Conservation (phyloP, 2,113 vertebrate genomes). For the Oplegnathus fasciatus region DNA sequence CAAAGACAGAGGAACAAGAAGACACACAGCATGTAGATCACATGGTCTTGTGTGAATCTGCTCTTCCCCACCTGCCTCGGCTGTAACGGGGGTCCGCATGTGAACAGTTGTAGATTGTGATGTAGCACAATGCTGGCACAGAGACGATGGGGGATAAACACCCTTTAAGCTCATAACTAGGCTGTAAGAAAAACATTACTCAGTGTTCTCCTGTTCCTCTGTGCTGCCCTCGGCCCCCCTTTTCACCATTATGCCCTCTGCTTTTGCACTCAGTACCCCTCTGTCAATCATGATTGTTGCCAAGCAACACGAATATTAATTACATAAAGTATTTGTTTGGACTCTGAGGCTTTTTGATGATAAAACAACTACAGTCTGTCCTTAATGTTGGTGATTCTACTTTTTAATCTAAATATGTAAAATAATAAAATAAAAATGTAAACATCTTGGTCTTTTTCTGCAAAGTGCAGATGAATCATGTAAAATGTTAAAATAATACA, state of each 20-base stretch:
- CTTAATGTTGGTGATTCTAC: neutral
- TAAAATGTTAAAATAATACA: neutral
- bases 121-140: slow-evolving; percentile 38
- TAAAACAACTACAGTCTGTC: neutral
- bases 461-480: neutral
- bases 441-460: neutral
- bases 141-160: slow-evolving; percentile 19
- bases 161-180: slow-evolving; percentile 40
- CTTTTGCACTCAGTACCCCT: neutral
- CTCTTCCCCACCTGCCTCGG: slow-evolving; percentile 33
- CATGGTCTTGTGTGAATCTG: slow-evolving; percentile 2
- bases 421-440: neutral
- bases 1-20: neutral
- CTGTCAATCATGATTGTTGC: neutral
- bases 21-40: neutral
- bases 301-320: neutral
- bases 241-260: neutral
- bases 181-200: slow-evolving; percentile 24
- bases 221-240: neutral
- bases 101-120: slow-evolving; percentile 48
- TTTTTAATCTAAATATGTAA: neutral
- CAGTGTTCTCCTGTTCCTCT: neutral
- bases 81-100: slow-evolving; percentile 13
- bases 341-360: neutral
- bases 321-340: neutral